Conservation (phyloP, 2,888 invertebrate genomes). For the Subacronicta megacephala region DNA sequence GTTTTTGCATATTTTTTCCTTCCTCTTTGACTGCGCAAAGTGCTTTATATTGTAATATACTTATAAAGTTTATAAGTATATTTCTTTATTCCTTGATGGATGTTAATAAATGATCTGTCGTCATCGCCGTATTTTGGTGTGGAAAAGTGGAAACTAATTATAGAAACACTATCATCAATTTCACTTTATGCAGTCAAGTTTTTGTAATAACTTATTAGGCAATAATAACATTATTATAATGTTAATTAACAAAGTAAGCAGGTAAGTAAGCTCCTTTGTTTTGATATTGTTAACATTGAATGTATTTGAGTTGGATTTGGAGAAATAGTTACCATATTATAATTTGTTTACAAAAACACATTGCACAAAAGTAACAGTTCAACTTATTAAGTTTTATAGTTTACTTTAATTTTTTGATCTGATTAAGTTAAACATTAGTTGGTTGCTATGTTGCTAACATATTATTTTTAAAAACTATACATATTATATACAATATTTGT, state of each 20-base stretch:
- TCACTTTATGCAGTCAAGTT: too few relatives aligned
- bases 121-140: background rate
- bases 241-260: slow-evolving; percentile 1
- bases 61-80: too few relatives aligned
- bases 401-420: slow-evolving; percentile 60
- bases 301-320: slow-evolving; percentile 45
- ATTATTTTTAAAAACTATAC: slow-evolving; percentile 57
- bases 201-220: background rate
- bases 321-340: slow-evolving; percentile 71
- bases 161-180: too few relatives aligned
- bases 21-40: background rate
- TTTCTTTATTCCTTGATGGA: background rate
- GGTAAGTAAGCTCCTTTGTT: slow-evolving; percentile 36
- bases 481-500: slow-evolving; percentile 58
- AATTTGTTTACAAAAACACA: slow-evolving; percentile 60
- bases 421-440: slow-evolving; percentile 61
- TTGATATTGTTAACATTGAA: slow-evolving; percentile 31
- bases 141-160: background rate
- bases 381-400: slow-evolving; percentile 63
- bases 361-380: slow-evolving; percentile 78
- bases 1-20: slow-evolving; percentile 1
- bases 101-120: background rate
- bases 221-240: slow-evolving; percentile 2
- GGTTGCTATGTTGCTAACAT: slow-evolving; percentile 62
- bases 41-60: background rate